Evolutionary conservation across 2,888 invertebrate genomes (phyloP).

Genomic region (Cinara cedri): DNA sequence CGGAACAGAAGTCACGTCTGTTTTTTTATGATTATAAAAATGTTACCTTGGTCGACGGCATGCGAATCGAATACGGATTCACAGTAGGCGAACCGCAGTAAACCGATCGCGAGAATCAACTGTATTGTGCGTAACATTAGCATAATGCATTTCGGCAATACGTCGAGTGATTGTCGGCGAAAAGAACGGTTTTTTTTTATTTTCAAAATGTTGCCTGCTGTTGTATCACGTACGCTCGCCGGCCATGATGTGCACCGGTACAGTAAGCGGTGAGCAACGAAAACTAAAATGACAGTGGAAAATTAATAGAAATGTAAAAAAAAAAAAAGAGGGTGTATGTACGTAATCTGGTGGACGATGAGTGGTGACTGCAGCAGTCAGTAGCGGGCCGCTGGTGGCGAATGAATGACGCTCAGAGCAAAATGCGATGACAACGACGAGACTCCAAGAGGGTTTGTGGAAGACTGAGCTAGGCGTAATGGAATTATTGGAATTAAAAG

Average conservation of each 20-base stretch:
- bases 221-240: not conserved
- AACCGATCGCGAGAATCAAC: not conserved
- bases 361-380: not conserved
- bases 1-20: no score
- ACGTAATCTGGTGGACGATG: not conserved
- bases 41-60: conserved; percentile 50
- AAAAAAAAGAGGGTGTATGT: not conserved
- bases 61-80: conserved; percentile 19
- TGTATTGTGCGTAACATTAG: not conserved
- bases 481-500: conserved; percentile 46
- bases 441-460: conserved; percentile 22
- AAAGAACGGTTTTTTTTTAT: not conserved
- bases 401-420: not conserved
- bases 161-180: not conserved
- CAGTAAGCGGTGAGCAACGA: no score
- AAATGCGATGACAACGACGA: not conserved
- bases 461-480: conserved; percentile 53
- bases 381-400: not conserved
- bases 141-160: conserved; percentile 37
- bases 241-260: not conserved
- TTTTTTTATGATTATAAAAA: not conserved
- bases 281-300: no score
- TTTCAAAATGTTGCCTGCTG: not conserved
- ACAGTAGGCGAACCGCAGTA: not conserved
- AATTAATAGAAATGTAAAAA: not conserved